Evolutionary conservation across 2,888 invertebrate genomes (phyloP).

Genomic region (Harpalus rufipes): DNA sequence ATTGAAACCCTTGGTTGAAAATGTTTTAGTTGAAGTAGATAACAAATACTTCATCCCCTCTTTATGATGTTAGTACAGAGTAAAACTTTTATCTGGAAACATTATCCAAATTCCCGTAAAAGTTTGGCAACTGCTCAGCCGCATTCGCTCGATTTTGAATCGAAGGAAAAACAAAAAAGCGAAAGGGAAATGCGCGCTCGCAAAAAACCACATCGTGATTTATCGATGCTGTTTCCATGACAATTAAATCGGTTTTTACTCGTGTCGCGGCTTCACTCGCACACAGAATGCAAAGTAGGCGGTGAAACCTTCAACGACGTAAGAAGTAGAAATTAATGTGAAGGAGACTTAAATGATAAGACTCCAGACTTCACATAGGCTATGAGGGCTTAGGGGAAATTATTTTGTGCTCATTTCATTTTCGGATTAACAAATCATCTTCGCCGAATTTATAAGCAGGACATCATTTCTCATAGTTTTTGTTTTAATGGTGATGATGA

Average conservation of each 20-base stretch:
- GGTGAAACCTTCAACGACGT: conserved; percentile 4
- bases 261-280: conserved; percentile 27
- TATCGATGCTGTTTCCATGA: conserved; percentile 56
- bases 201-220: conserved; percentile 54
- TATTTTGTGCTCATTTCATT: not conserved
- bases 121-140: conserved; percentile 19
- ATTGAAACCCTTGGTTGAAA: not conserved
- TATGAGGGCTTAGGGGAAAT: not conserved
- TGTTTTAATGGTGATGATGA: no score
- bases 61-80: not conserved
- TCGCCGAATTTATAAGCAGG: no score
- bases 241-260: conserved; percentile 61
- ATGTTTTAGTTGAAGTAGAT: conserved; percentile 7
- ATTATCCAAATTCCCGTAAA: conserved; percentile 5
- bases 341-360: not conserved
- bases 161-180: conserved; percentile 50
- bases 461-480: no score
- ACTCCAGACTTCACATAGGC: not conserved
- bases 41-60: not conserved
- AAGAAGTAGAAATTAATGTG: conserved; percentile 53
- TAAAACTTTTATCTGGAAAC: not conserved
- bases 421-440: no score
- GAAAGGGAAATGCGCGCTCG: conserved; percentile 10
- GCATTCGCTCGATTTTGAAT: conserved; percentile 44
- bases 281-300: conserved; percentile 39